phyloP scores from a whole-genome alignment of 2,797 vertebrate species.

The Alca torda region DNA sequence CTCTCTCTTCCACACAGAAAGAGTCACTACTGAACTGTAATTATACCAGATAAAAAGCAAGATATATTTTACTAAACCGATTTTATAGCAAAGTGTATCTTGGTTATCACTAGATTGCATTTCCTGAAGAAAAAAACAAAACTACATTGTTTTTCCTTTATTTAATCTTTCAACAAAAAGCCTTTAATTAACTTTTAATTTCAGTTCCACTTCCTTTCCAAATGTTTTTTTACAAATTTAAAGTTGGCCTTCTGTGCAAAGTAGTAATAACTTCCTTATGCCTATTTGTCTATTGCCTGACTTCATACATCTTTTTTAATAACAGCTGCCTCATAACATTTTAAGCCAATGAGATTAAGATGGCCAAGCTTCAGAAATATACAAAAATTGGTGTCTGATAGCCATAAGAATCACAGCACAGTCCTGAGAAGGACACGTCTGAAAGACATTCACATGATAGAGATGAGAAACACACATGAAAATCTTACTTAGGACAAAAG shows the following conservation, averaged over 20 bases:
- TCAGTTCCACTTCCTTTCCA: background rate
- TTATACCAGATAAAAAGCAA: background rate
- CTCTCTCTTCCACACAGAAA: background rate
- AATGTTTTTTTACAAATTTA: background rate
- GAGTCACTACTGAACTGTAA: background rate
- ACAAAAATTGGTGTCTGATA: background rate
- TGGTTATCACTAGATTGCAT: background rate
- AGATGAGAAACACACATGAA: background rate
- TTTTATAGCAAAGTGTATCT: background rate
- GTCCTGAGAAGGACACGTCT: background rate
- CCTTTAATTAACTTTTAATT: background rate
- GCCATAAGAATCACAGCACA: background rate
- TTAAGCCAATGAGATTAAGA: background rate
- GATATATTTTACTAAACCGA: background rate
- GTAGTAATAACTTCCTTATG: background rate
- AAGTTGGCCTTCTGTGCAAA: background rate
- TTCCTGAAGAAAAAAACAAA: background rate
- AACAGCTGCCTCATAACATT: background rate
- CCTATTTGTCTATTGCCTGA: background rate
- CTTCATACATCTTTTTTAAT: background rate
- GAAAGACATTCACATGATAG: background rate
- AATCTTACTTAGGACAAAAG: background rate
- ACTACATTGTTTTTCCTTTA: background rate
- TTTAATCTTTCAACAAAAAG: background rate
- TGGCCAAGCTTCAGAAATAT: background rate